Conservation (phyloP, 2,888 invertebrate species). For the Meandrusa payeni region DNA sequence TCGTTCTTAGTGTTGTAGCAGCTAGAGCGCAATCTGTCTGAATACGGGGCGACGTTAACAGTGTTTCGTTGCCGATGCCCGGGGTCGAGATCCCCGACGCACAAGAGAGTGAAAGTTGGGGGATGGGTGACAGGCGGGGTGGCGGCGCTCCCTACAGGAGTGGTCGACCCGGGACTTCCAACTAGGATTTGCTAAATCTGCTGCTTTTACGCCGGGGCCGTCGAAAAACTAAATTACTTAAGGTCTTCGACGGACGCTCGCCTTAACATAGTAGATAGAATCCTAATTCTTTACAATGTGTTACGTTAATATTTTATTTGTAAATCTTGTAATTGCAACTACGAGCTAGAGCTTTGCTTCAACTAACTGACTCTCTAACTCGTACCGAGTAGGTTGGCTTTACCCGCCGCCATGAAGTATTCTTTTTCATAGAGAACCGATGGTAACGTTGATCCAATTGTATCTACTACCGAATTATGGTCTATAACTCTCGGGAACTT, state of each 20-base stretch:
- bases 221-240: slow-evolving; percentile 41
- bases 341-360: no score
- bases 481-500: no score
- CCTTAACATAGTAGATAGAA: slow-evolving; percentile 4
- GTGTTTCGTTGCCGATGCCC: slow-evolving; percentile 48
- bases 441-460: no score
- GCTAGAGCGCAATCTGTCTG: slow-evolving; percentile 43
- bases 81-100: slow-evolving; percentile 70
- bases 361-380: no score
- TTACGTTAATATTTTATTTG: no score
- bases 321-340: no score
- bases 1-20: slow-evolving; percentile 42
- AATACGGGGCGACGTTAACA: slow-evolving; percentile 41
- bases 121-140: slow-evolving; percentile 63
- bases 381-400: no score
- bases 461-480: no score
- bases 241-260: slow-evolving; percentile 1
- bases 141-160: slow-evolving; percentile 63
- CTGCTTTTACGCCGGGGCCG: slow-evolving; percentile 57
- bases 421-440: no score
- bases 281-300: no score
- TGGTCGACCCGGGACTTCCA: slow-evolving; percentile 73
- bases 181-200: slow-evolving; percentile 76
- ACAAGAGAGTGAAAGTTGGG: slow-evolving; percentile 73
- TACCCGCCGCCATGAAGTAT: no score